A percentile compares a stretch with the other conserved stretches of the same genome.
Evolutionary conservation across 2,113 vertebrate genomes (phyloP).

Genomic region (Geococcyx californianus): DNA sequence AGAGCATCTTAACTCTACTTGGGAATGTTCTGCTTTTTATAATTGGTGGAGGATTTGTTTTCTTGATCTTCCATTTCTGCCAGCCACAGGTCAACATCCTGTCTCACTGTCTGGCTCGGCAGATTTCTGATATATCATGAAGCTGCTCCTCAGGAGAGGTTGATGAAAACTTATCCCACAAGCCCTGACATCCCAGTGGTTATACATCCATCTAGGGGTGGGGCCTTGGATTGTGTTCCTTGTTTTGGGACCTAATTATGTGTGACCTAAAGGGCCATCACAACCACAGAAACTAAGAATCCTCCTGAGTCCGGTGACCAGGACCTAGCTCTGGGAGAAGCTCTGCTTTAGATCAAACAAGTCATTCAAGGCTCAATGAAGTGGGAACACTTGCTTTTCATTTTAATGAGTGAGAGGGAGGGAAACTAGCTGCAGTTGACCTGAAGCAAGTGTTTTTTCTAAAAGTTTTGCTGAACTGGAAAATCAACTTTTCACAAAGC

Average conservation of each 20-base stretch:
- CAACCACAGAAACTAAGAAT: neutral
- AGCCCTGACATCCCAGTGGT: neutral
- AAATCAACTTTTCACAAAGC: conserved; percentile 62
- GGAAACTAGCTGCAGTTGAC: conserved; percentile 13
- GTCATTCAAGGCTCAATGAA: conserved; percentile 27
- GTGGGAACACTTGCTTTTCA: conserved; percentile 34
- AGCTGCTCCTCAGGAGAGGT: neutral
- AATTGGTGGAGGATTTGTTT: neutral
- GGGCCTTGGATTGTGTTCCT: neutral
- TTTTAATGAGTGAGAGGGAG: conserved; percentile 23
- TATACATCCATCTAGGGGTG: neutral
- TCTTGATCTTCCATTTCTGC: neutral
- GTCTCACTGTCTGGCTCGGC: neutral
- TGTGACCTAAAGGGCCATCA: neutral
- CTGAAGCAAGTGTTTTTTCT: conserved; percentile 29
- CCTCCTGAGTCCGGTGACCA: neutral
- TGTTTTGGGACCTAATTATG: neutral
- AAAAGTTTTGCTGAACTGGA: conserved; percentile 60
- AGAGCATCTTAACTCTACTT: neutral
- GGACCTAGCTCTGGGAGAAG: neutral
- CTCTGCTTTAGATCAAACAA: neutral
- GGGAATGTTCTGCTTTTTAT: neutral
- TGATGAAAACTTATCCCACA: neutral
- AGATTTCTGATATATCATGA: neutral
- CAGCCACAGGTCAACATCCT: neutral